Percentiles rank a stretch among this genome's conserved stretches.
Conservation (phyloP, 2,113 vertebrate species). For the Mirounga angustirostris region DNA sequence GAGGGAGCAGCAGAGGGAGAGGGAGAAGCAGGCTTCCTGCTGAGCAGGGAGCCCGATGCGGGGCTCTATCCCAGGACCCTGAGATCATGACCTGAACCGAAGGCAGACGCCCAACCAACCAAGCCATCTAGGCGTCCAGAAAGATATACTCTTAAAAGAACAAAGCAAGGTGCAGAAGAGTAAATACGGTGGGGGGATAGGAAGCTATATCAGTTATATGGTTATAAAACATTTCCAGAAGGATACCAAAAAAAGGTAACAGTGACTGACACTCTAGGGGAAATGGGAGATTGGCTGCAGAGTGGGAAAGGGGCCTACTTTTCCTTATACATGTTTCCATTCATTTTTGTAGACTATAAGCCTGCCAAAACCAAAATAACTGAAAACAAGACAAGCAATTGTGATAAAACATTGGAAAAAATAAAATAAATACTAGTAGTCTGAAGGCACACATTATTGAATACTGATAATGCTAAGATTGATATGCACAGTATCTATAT, state of each 20-base stretch:
- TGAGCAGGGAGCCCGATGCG: not conserved
- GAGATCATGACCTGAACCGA: not conserved
- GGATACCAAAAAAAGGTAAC: not conserved
- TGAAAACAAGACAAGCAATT: not conserved
- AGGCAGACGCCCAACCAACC: not conserved
- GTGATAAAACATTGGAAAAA: not conserved
- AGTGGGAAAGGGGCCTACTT: not conserved
- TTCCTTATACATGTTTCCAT: not conserved
- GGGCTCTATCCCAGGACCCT: not conserved
- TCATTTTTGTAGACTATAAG: not conserved
- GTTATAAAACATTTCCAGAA: conserved; percentile 8
- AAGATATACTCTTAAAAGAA: conserved; percentile 8
- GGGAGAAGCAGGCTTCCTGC: not conserved
- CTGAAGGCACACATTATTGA: not conserved
- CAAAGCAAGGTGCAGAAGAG: not conserved
- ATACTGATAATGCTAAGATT: not conserved
- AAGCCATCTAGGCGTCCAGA: not conserved
- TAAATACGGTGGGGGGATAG: not conserved
- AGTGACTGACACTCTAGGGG: not conserved
- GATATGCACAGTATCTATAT: not conserved
- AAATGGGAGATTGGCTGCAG: not conserved
- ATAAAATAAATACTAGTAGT: not conserved
- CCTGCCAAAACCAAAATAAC: not conserved
- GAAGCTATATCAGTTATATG: not conserved
- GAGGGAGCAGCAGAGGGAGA: not conserved